A percentile compares a stretch with the other conserved stretches of the same genome.
Evolutionary conservation across 1,140 invertebrate species (phyloP).

Genomic region (Drosophila arizonae): DNA sequence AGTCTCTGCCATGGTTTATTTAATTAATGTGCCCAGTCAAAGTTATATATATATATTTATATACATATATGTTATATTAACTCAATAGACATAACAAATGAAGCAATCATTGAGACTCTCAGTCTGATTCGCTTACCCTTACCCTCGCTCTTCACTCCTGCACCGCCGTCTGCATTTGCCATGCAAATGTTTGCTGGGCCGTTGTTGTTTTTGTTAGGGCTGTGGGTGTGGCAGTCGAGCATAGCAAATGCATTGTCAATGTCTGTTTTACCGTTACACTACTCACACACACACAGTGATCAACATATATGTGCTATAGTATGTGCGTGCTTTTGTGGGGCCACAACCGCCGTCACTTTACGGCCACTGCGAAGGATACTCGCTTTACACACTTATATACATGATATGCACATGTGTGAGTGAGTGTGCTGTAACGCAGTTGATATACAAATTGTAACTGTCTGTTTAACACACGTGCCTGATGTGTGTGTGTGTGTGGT

Average conservation of each 20-base stretch:
- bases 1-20: not conserved
- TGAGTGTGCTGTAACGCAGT: slow-evolving; percentile 23
- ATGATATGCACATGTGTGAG: not conserved
- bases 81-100: slow-evolving; percentile 20
- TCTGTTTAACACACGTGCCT: slow-evolving; percentile 59
- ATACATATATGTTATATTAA: slow-evolving; percentile 16
- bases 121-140: slow-evolving; percentile 18
- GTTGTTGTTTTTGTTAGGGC: slow-evolving; percentile 15
- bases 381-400: slow-evolving; percentile 22
- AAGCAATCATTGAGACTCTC: slow-evolving; percentile 40
- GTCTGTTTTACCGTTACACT: slow-evolving; percentile 53
- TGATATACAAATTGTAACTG: slow-evolving; percentile 77
- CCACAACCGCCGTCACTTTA: slow-evolving; percentile 34
- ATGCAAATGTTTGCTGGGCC: slow-evolving; percentile 49
- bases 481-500: slow-evolving; percentile 8
- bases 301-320: slow-evolving; percentile 47
- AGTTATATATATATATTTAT: not conserved
- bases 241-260: slow-evolving; percentile 64
- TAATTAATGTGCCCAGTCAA: not conserved
- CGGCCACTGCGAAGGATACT: slow-evolving; percentile 24
- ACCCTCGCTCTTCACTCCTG: not conserved
- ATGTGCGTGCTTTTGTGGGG: not conserved
- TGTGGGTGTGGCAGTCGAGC: slow-evolving; percentile 15
- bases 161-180: slow-evolving; percentile 46
- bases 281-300: slow-evolving; percentile 36